Evolutionary conservation across 2,888 invertebrate genomes (phyloP), one percentile per base, ranked within the genome.

Genomic region (Drosophila anomalata): DNA sequence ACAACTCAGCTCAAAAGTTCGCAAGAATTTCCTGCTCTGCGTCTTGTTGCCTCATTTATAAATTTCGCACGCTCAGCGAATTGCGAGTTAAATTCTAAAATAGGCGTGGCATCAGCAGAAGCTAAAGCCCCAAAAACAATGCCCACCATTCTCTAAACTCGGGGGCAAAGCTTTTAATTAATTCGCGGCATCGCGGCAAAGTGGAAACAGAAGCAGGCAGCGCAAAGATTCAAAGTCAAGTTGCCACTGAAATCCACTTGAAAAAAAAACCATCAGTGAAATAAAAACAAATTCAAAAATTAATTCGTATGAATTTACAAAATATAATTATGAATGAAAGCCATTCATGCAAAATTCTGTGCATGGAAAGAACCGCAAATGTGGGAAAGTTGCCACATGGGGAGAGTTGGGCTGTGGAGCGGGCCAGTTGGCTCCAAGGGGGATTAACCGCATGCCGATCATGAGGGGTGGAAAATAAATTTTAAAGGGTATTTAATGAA

Each of bases 401-500:
- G 48, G 61, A 42, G 61, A 61, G 61, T 41, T 60, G 17, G 47
- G n/a, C 22, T 41, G 31, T 11, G 39, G 51, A 39, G 56, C 47
- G 60, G 58, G 52, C 39, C 47, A 58, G 75, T 24, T 14, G n/a
- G 7, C 7, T 36, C n/a, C 36, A 14, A 20, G 46, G 69, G 70
- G 63, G 72, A 60, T 54, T 47, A 78, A 73, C 84, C 82, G 73
- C 84, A 82, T 71, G 80, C 72, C 60, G 73, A 56, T 77, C 46
- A 65, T 47, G 41, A 58, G 55, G 55, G 55, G 51, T 31, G 51
- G 51, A 70, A 73, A 79, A 87, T 85, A 79, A 85, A 85, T 84
- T 87, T 84, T 75, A 74, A 84, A 82, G 78, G 58, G 74, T 75
- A 77, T 84, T 82, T 70, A 78, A 84, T 87, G 82, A 77, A 85